These are phyloP conservation scores for Haliaeetus leucogaster DNA, from an alignment of 2,113 vertebrate species.

Conservation along the genomic window DNA sequence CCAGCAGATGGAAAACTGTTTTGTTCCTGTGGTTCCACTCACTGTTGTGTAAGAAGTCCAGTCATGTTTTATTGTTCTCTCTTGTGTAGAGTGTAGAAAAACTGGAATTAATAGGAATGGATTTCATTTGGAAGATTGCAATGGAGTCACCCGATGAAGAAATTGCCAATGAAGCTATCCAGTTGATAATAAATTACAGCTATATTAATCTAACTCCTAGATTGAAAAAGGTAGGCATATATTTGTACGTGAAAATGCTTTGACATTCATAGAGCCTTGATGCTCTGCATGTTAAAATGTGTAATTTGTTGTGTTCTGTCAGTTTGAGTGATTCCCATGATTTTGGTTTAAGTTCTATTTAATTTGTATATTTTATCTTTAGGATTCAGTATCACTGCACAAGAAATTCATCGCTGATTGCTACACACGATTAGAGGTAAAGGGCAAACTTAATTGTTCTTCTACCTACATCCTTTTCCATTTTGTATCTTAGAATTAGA, in stretches of 20 bases:
- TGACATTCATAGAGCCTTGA: neutral
- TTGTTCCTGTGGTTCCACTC: neutral
- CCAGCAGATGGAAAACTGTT: neutral
- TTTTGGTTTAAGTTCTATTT: neutral
- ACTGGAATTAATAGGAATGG: slow-evolving; percentile 95
- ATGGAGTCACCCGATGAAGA: slow-evolving; percentile 99
- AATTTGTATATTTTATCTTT: neutral
- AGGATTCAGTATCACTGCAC: slow-evolving; percentile 98
- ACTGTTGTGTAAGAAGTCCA: neutral
- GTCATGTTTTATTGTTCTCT: neutral
- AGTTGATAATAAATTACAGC: slow-evolving; percentile 97
- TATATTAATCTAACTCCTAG: slow-evolving; percentile 97
- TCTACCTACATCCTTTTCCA: neutral
- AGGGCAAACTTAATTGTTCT: neutral
- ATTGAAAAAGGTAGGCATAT: slow-evolving; percentile 87
- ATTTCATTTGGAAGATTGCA: slow-evolving; percentile 99
- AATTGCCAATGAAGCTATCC: slow-evolving; percentile 98
- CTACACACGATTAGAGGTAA: slow-evolving; percentile 94
- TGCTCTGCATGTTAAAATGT: neutral
- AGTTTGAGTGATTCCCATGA: neutral
- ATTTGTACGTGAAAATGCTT: neutral
- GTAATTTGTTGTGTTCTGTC: neutral
- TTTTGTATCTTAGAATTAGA: neutral
- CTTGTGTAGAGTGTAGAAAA: slow-evolving; percentile 92
- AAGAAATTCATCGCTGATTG: slow-evolving; percentile 99